Evolutionary conservation across 2,797 vertebrate species (phyloP), one percentile per base, ranked within the genome.

Genomic region (Arnoldichthys spilopterus): DNA sequence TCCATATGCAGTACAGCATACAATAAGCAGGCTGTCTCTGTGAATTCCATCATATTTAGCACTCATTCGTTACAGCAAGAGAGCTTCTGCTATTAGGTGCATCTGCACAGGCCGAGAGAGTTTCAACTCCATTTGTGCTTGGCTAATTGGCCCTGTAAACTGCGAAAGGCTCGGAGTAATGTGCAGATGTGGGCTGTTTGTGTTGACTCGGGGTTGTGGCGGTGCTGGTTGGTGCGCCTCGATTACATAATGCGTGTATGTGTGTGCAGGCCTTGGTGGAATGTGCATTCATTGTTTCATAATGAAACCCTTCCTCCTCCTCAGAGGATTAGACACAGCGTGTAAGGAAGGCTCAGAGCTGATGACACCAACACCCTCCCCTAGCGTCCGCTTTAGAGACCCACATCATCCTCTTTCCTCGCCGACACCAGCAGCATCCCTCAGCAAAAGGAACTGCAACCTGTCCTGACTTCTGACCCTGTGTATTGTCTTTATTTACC

Each of bases 41-140:
- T n/a, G 70, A 58, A 71, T 72, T 45, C 30, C 63, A 22, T 80
- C 68, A 47, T 72, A 76, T 61, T 81, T 79, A 74, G 81, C 45
- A 68, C 58, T 77, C 68, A 18, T 78, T 86, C 81, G 86, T 75
- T 79, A 78, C 76, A 59, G 80, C 28, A 58, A 61, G 85, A 83
- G 77, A 90, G 84, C 82, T 76, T 90, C 89, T 86, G 83, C 85
- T 87, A 84, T 87, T 88, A 89, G 90, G 85, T 90, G 84, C 79
- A 76, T 89, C 83, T 69, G 84, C 82, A 78, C 78, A 37, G 79
- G 81, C 78, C 62, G 80, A 88, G 75, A 81, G 82, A 84, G 69
- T 82, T 79, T 80, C 67, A 76, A 79, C 86, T 49, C 82, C 74
- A n/a, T 89, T 91, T 82, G 80, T 85, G 85, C 88, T 74, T 32